Conservation (phyloP, 2,888 invertebrate genomes). For the Andrena praecox region DNA sequence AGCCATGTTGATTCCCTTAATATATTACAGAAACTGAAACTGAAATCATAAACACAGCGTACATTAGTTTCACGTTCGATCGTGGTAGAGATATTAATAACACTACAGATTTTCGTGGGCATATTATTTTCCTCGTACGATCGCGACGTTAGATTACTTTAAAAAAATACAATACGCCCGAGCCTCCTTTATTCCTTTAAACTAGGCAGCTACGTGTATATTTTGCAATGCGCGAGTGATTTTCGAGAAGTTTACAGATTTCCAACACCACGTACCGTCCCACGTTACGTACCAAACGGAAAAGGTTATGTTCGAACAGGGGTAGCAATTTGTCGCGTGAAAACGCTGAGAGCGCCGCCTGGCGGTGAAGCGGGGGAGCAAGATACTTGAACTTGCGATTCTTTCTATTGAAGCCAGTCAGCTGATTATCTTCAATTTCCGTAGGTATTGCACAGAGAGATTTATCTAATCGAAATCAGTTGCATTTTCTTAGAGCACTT, state of each 20-base stretch:
- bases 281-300: conserved; percentile 32
- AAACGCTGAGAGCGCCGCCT: conserved; percentile 11
- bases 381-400: background rate
- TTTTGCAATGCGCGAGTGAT: conserved; percentile 54
- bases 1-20: conserved; percentile 89
- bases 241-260: conserved; percentile 67
- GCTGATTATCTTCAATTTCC: conserved; percentile 15
- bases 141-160: background rate
- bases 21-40: conserved; percentile 19
- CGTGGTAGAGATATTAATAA: background rate
- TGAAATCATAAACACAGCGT: conserved; percentile 18
- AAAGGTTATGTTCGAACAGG: conserved; percentile 50
- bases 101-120: conserved; percentile 4
- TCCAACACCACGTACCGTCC: conserved; percentile 68
- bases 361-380: background rate
- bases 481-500: background rate
- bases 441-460: background rate
- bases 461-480: conserved; percentile 10
- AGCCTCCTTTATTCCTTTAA: conserved; percentile 28
- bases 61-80: background rate
- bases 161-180: conserved; percentile 55
- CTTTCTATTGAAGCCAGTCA: background rate
- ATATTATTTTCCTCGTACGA: conserved; percentile 16
- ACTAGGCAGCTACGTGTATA: conserved; percentile 20
- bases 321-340: conserved; percentile 11